Evolutionary conservation across 2,797 vertebrate species (phyloP).

Genomic region (Pagetopsis macropterus): DNA sequence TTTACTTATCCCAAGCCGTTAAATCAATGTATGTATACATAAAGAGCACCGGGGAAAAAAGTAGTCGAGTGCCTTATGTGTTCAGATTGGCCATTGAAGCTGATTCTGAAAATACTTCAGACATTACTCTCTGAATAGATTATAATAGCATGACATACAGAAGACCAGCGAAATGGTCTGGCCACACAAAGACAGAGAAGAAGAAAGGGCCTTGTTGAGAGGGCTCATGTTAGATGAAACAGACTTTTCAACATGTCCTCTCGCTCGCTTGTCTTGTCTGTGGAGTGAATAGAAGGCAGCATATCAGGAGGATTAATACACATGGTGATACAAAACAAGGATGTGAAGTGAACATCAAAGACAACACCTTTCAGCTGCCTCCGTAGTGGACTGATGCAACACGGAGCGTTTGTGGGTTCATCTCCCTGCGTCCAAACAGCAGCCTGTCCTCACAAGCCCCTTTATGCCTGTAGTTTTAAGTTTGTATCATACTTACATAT

Average conservation of each 20-base stretch:
- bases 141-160: background rate
- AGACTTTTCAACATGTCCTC: constrained; percentile 12
- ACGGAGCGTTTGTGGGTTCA: constrained; percentile 49
- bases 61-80: too few relatives aligned
- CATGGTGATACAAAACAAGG: background rate
- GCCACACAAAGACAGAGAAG: constrained; percentile 5
- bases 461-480: constrained; percentile 25
- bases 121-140: background rate
- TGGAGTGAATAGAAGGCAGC: constrained; percentile 32
- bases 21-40: too few relatives aligned
- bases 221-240: constrained; percentile 27
- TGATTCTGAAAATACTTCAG: too few relatives aligned
- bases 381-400: constrained; percentile 54
- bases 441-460: background rate
- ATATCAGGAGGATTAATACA: constrained; percentile 42
- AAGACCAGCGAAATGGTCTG: constrained; percentile 9
- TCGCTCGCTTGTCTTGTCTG: constrained; percentile 19
- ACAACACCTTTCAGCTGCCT: constrained; percentile 65
- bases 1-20: too few relatives aligned
- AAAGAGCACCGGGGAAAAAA: too few relatives aligned
- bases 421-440: constrained; percentile 10
- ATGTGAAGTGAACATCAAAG: constrained; percentile 64
- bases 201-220: background rate
- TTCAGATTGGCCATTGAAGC: too few relatives aligned
- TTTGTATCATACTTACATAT: background rate